Conservation (phyloP, 2,888 invertebrate species). For the Hirudinaria manillensis region DNA sequence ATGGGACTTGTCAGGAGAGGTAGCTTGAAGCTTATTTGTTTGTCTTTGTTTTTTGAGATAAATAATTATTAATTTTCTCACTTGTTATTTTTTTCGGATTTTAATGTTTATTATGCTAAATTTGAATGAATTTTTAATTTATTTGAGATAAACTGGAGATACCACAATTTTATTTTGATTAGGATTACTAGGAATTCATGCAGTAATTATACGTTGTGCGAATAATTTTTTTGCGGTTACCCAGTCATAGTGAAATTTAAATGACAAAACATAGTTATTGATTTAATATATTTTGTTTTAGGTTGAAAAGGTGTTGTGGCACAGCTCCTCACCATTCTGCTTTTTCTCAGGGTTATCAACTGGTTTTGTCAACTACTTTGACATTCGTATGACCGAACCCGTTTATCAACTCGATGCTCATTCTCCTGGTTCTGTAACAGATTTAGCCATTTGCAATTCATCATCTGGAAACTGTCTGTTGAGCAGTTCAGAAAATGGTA, state of each 20-base stretch:
- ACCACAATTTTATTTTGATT: too few relatives aligned
- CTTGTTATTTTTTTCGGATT: not conserved
- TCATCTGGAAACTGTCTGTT: conserved; percentile 68
- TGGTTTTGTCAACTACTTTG: conserved; percentile 65
- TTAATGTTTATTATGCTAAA: too few relatives aligned
- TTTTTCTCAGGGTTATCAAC: conserved; percentile 65
- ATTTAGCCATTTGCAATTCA: conserved; percentile 62
- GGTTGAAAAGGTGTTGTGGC: conserved; percentile 81
- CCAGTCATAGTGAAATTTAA: too few relatives aligned
- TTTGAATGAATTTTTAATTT: too few relatives aligned
- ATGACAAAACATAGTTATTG: too few relatives aligned
- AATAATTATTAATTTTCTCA: conserved; percentile 8
- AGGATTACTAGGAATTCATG: too few relatives aligned
- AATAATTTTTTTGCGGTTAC: too few relatives aligned
- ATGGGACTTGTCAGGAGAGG: conserved; percentile 63
- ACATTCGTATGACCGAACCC: conserved; percentile 64
- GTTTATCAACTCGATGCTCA: conserved; percentile 73
- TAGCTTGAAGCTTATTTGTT: not conserved
- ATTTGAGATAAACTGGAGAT: too few relatives aligned
- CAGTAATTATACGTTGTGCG: too few relatives aligned
- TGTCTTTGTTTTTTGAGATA: not conserved
- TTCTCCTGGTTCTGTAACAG: conserved; percentile 69
- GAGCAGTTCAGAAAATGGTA: conserved; percentile 72
- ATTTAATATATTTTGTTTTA: conserved; percentile 50
- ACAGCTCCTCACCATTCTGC: conserved; percentile 69